phyloP scores from a whole-genome alignment of 2,888 invertebrate genomes.

The Horisme vitalbata region DNA sequence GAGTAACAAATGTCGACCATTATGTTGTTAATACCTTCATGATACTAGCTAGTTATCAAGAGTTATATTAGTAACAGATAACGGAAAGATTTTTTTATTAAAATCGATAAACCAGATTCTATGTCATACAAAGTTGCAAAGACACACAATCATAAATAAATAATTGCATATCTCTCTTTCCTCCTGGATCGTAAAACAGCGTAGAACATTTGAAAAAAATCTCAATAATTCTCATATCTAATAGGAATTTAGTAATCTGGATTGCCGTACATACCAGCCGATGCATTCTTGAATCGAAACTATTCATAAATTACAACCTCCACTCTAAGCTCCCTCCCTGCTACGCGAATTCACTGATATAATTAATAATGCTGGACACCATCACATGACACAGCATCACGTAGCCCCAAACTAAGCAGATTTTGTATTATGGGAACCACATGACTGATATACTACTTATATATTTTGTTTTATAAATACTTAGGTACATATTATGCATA shows the following conservation, averaged over 20 bases:
- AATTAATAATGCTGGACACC: too few species aligned
- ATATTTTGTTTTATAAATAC: conserved; percentile 31
- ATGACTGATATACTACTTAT: too few species aligned
- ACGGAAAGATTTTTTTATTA: too few species aligned
- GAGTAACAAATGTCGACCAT: too few species aligned
- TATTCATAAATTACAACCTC: conserved; percentile 51
- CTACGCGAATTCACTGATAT: conserved; percentile 38
- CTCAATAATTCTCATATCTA: conserved; percentile 21
- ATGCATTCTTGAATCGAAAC: conserved; percentile 48
- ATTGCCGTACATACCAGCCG: conserved; percentile 42
- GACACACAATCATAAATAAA: conserved; percentile 41
- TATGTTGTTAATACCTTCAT: too few species aligned
- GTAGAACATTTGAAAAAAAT: conserved; percentile 36
- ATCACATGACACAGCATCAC: too few species aligned
- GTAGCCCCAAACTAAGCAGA: too few species aligned
- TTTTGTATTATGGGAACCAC: too few species aligned
- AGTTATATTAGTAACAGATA: too few species aligned
- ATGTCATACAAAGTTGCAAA: conserved; percentile 30
- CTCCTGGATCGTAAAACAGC: conserved; percentile 35
- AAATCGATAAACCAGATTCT: conserved; percentile 3
- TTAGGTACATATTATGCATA: too few species aligned
- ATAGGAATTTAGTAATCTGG: conserved; percentile 39
- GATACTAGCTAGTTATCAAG: too few species aligned
- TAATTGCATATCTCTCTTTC: conserved; percentile 46
- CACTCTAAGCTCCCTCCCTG: conserved; percentile 36